phyloP scores from a whole-genome alignment of 2,888 invertebrate genomes.

The Polymixis flavicincta region DNA sequence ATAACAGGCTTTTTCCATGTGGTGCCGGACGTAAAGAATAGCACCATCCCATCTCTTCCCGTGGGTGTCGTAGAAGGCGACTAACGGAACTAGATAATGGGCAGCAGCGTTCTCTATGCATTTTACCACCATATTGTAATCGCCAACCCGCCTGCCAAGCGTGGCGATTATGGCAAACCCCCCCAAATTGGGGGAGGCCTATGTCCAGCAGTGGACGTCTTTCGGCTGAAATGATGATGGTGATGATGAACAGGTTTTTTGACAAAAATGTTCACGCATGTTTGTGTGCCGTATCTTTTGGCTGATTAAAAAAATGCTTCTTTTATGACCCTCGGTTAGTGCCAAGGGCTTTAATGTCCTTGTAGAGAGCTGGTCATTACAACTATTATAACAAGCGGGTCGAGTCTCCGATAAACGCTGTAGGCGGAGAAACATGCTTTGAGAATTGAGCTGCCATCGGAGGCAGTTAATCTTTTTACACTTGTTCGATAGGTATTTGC shows the following conservation, averaged over 20 bases:
- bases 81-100: too few species aligned
- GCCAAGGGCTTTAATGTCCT: slow-evolving; percentile 24
- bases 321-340: slow-evolving; percentile 14
- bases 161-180: too few species aligned
- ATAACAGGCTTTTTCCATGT: background rate
- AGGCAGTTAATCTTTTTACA: slow-evolving; percentile 18
- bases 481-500: slow-evolving; percentile 7
- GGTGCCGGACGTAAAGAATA: too few species aligned
- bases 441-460: slow-evolving; percentile 14
- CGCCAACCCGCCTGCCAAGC: too few species aligned
- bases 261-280: background rate
- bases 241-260: too few species aligned
- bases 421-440: slow-evolving; percentile 52
- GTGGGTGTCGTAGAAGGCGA: too few species aligned
- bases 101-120: too few species aligned
- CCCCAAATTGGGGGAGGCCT: too few species aligned
- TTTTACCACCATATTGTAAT: too few species aligned
- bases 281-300: background rate
- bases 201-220: too few species aligned
- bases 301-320: slow-evolving; percentile 15
- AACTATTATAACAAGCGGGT: slow-evolving; percentile 40
- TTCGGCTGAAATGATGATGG: too few species aligned
- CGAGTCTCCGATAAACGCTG: slow-evolving; percentile 31
- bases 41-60: too few species aligned
- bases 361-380: slow-evolving; percentile 36